Conservation (phyloP, 1,140 invertebrate genomes). For the Neuroterus valhalla region DNA sequence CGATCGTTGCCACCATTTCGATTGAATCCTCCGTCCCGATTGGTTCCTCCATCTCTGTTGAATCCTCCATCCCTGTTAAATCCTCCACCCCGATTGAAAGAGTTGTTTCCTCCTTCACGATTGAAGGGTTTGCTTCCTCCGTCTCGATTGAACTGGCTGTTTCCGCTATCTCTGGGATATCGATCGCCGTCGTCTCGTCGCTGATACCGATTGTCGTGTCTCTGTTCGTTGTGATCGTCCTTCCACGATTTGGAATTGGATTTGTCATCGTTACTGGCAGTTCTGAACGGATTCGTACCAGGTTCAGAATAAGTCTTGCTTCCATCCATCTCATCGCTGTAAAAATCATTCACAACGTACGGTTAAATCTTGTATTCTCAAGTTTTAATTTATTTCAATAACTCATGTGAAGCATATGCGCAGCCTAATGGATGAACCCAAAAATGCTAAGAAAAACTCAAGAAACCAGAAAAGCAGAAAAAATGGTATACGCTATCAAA, state of each 20-base stretch:
- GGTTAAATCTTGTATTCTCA: no score
- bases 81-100: constrained; percentile 13
- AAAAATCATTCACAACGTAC: not conserved
- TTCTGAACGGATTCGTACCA: constrained; percentile 19
- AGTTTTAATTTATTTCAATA: no score
- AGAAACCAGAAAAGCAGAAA: no score
- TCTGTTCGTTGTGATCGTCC: constrained; percentile 61
- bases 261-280: not conserved
- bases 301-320: not conserved
- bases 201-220: constrained; percentile 55
- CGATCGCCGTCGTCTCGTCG: constrained; percentile 37
- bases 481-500: no score
- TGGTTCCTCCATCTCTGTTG: constrained; percentile 39
- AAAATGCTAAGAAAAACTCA: no score
- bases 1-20: constrained; percentile 43
- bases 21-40: constrained; percentile 29
- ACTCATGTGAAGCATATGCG: no score
- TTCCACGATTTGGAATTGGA: constrained; percentile 51
- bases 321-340: not conserved
- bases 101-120: not conserved
- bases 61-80: constrained; percentile 40
- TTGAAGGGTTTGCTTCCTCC: constrained; percentile 2
- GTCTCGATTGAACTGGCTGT: constrained; percentile 40
- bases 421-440: no score
- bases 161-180: constrained; percentile 11